Base-by-base conservation (phyloP, 2,888 invertebrate genomes). In the Caenorhabditis becei region DNA sequence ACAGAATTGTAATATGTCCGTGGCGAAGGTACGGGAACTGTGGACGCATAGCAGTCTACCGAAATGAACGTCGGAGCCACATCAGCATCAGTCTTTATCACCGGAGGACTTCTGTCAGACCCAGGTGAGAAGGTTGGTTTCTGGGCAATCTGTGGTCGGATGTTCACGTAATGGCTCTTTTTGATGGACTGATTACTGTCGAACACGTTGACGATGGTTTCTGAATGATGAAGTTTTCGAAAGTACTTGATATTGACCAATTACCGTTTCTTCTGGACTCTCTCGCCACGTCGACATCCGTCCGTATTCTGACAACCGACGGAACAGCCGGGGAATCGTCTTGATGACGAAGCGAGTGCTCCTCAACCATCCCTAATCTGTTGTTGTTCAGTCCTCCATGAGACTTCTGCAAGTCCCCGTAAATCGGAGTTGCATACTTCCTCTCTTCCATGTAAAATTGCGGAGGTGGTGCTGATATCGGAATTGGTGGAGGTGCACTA, bases 161-260 rank as follows among this genome's bases (percentile, higher is more conserved):
- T 70, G 23, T 78, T 78, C 14, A 71, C 71, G 59, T 78, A 78
- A 20, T 65, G 77, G 49, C 65, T 65, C 37, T 72, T 62, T n/a
- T 63, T 72, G 24, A 72, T 47, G 32, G 23, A 41, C 1, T 53
- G 54, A 23, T 11, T 18, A 58, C 62, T 63, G 18, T 77, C 63
- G 41, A 62, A 63, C 11, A 70, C 58, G 35, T 51, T 69, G 37
- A 54, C 54, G 11, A 28, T 51, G 1, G 56, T 26, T 56, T 54
- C 65, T 66, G 58, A 16, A 74, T n/a, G 35, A 54, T n/a, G n/a
- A n/a, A n/a, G n/a, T n/a, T n/a, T n/a, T n/a, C n/a, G n/a, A n/a
- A n/a, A n/a, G n/a, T n/a, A 66, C 11, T 26, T 28, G 23, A 7
- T 11, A 41, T 7, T 14, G 8, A 11, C 7, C 14, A 7, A n/a